phyloP scores from a whole-genome alignment of 2,113 vertebrate species.

The Poecile atricapillus region DNA sequence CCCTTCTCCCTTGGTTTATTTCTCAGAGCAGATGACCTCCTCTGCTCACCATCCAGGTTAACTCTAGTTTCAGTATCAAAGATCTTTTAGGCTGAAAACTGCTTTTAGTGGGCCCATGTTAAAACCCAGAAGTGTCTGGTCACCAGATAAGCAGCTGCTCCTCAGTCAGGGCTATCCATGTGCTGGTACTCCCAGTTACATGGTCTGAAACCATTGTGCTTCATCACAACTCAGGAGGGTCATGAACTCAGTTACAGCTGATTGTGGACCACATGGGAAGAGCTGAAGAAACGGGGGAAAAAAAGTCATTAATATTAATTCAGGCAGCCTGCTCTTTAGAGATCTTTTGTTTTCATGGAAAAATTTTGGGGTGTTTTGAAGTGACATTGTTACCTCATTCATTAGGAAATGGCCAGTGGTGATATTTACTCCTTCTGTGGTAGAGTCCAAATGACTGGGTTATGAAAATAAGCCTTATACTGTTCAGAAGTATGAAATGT shows the following conservation, averaged over 20 bases:
- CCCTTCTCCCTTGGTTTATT: background rate
- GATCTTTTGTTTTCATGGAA: background rate
- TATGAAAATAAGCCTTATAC: background rate
- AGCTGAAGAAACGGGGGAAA: background rate
- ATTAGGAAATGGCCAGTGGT: background rate
- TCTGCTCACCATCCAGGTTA: background rate
- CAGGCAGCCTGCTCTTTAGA: background rate
- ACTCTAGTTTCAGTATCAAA: constrained; percentile 34
- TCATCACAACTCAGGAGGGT: background rate
- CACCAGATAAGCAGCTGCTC: constrained; percentile 26
- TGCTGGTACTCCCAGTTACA: background rate
- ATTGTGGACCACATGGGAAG: background rate
- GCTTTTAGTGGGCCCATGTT: background rate
- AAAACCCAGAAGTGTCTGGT: background rate
- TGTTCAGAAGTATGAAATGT: background rate
- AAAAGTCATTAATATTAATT: background rate
- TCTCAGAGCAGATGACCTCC: background rate
- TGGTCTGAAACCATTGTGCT: background rate
- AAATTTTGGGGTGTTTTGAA: background rate
- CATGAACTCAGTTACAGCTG: background rate
- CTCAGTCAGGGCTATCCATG: background rate
- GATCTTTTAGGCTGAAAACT: constrained; percentile 34
- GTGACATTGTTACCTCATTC: background rate
- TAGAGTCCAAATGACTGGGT: background rate
- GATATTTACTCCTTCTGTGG: background rate